Evolutionary conservation across 1,140 invertebrate genomes (phyloP), one percentile per base, ranked within the genome.

Genomic region (Trichonephila inaurata): DNA sequence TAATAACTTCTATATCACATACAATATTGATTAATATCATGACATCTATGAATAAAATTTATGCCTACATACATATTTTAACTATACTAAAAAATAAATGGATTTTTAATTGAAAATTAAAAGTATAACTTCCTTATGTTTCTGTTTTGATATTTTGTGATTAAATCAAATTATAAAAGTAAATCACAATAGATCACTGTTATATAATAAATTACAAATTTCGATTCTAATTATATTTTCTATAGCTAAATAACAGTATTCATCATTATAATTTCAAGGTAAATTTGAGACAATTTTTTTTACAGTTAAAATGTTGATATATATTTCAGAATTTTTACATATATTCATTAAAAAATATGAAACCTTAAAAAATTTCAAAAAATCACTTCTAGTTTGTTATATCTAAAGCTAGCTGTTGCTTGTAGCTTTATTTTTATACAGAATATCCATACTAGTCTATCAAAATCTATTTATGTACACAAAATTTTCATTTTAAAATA

Each of bases 1-100:
- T 77, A 44, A 89, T 89, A 89, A 89, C 88, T 89, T 51, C 24
- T 89, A 69, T 77, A 89, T 66, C 87, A 66, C 69, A 69, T 89
- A 89, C 87, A 89, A 33, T 64, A 69, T 69, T n/a, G 83, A 19
- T 44, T 61, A 86, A 3, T 12, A 86, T 44, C 24, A 69, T 10
- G 8, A 64, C 61, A 86, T 40, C 4, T 40, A 40, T 61, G 19
- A 86, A 86, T 60, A 33, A 58, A n/a, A 86, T 24, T 61, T 51
- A 86, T 33, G 7, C 24, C 28, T 18, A 82, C 28, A 19, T 33
- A 40, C 77, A 33, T 82, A 82, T 33, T 69, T 21, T 1, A 69
- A 51, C 51, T 51, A 51, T 10, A 10, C 51, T 51, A 51, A 51
- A 51, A 51, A 51, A 10, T 0, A 51, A 51, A 12, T 7, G 51